A percentile compares a stretch with the other conserved stretches of the same genome.
Evolutionary conservation across 2,888 invertebrate species (phyloP).

Genomic region (Tethea ocularis): DNA sequence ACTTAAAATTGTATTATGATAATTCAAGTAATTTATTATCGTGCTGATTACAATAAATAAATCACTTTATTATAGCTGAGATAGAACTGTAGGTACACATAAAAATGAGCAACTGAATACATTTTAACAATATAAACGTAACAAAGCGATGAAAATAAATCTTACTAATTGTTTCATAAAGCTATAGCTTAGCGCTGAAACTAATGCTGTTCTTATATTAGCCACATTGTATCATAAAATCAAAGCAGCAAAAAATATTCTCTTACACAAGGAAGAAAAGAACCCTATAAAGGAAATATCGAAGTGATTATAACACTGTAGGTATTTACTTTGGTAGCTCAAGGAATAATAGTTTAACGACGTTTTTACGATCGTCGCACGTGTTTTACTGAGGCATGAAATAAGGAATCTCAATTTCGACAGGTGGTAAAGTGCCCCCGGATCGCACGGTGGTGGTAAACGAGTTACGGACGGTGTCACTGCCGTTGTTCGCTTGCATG

Average conservation of each 20-base stretch:
- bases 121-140: constrained; percentile 17
- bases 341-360: constrained; percentile 14
- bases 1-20: too few species aligned
- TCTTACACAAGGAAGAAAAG: background rate
- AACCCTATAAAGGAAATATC: constrained; percentile 15
- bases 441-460: constrained; percentile 95
- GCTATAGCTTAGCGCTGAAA: constrained; percentile 19
- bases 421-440: constrained; percentile 95
- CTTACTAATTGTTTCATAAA: constrained; percentile 28
- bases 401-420: constrained; percentile 18
- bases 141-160: constrained; percentile 21
- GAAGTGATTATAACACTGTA: constrained; percentile 10
- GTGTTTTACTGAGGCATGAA: constrained; percentile 18
- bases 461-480: constrained; percentile 93
- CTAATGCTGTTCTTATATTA: constrained; percentile 19
- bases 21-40: background rate
- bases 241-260: constrained; percentile 22
- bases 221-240: constrained; percentile 26
- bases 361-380: constrained; percentile 31
- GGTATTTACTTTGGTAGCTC: background rate
- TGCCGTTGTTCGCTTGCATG: constrained; percentile 97
- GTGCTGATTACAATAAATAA: background rate
- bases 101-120: constrained; percentile 19
- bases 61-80: background rate
- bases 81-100: constrained; percentile 9